Percentiles rank a stretch among this genome's conserved stretches.
These are phyloP conservation scores for Pseudois nayaur DNA, from an alignment of 2,113 vertebrate species.

Conservation along the genomic window DNA sequence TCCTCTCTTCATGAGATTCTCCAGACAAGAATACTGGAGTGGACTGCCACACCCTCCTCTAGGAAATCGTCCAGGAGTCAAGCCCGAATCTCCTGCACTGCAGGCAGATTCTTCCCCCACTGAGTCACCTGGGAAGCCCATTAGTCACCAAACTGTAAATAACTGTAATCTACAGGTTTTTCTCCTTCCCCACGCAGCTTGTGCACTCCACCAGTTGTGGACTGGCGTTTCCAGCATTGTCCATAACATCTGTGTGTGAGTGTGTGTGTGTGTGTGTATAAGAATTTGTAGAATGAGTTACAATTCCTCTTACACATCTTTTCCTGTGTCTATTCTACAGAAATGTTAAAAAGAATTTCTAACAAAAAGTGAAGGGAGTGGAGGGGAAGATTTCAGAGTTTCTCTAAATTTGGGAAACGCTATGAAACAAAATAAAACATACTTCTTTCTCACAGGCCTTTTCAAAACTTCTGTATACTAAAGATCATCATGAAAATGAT, in stretches of 20 bases:
- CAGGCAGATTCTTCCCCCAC: not conserved
- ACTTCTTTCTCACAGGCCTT: not conserved
- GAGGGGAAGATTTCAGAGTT: not conserved
- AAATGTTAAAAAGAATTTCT: not conserved
- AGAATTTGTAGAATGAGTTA: not conserved
- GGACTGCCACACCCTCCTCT: not conserved
- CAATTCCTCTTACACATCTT: not conserved
- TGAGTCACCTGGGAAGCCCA: not conserved
- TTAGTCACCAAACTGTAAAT: not conserved
- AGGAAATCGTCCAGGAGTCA: not conserved
- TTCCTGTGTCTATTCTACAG: not conserved
- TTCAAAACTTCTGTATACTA: not conserved
- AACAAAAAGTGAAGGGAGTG: not conserved
- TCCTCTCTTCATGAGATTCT: not conserved
- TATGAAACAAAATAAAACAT: not conserved
- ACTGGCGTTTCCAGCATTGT: not conserved
- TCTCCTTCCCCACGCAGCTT: not conserved
- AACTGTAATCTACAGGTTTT: not conserved
- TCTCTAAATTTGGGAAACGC: not conserved
- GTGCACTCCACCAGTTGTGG: not conserved
- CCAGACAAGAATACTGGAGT: not conserved
- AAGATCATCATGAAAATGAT: not conserved
- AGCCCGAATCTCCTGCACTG: not conserved
- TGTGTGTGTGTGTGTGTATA: not conserved
- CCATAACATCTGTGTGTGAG: not conserved